phyloP scores from a whole-genome alignment of 2,888 invertebrate genomes.

The Tiliacea citrago region DNA sequence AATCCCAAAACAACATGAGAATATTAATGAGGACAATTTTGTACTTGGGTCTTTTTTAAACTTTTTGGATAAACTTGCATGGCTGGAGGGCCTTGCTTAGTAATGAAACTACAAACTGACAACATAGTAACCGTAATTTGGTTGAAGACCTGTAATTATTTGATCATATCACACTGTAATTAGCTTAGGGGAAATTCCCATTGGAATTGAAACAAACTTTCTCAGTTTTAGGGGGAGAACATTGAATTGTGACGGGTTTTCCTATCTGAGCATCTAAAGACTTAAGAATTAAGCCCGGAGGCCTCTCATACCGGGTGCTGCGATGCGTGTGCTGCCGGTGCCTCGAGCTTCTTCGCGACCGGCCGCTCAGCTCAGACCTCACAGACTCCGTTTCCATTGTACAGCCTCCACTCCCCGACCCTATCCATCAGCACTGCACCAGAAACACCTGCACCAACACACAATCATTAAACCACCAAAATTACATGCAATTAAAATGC shows the following conservation, averaged over 20 bases:
- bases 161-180: slow-evolving; percentile 47
- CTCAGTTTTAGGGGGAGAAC: background rate
- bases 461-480: slow-evolving; percentile 76
- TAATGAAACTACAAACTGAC: slow-evolving; percentile 10
- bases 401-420: slow-evolving; percentile 68
- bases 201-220: background rate
- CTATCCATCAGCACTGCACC: slow-evolving; percentile 82
- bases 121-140: slow-evolving; percentile 25
- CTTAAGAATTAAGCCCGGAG: slow-evolving; percentile 64
- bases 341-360: slow-evolving; percentile 93
- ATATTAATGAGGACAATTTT: slow-evolving; percentile 52
- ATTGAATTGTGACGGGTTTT: slow-evolving; percentile 2
- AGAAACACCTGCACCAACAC: slow-evolving; percentile 78
- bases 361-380: slow-evolving; percentile 97
- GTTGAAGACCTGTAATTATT: slow-evolving; percentile 43
- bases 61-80: background rate
- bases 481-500: slow-evolving; percentile 86
- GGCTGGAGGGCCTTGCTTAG: background rate
- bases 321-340: slow-evolving; percentile 92
- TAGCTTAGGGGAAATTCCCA: slow-evolving; percentile 49
- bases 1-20: slow-evolving; percentile 48
- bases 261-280: background rate
- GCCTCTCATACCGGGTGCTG: slow-evolving; percentile 90
- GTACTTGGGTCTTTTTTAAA: slow-evolving; percentile 6
- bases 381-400: slow-evolving; percentile 98